Evolutionary conservation across 53 echinoderm and acorn worm genomes (phyloP).

Genomic region (Apostichopus leukothele): DNA sequence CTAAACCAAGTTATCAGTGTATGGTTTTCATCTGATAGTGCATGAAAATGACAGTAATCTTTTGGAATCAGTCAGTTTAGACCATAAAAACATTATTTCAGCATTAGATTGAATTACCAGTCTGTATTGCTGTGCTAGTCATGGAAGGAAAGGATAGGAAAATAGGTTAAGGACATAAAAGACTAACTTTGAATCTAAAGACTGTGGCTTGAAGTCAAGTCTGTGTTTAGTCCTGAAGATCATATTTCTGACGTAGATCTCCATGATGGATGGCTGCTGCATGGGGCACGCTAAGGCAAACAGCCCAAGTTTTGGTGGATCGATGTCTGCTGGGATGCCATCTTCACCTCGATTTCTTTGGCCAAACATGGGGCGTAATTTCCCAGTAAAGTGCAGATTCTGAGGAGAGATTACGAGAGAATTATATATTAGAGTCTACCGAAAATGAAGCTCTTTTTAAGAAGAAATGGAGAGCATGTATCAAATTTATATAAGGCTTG

Average conservation of each 20-base stretch:
- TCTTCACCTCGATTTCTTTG: constrained; percentile 82
- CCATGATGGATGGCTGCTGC: constrained; percentile 91
- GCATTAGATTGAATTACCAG: no score
- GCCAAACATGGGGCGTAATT: constrained; percentile 72
- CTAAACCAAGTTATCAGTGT: no score
- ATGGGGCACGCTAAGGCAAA: constrained; percentile 86
- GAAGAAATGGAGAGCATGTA: not conserved
- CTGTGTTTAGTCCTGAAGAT: constrained; percentile 96
- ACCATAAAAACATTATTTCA: no score
- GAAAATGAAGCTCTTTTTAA: not conserved
- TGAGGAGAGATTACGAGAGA: constrained; percentile 22
- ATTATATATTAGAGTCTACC: not conserved
- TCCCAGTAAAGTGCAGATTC: constrained; percentile 85
- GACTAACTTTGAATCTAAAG: constrained; percentile 78
- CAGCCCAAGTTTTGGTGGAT: constrained; percentile 79
- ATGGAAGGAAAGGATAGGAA: no score
- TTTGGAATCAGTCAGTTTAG: no score
- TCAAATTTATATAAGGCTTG: not conserved
- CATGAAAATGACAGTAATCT: no score
- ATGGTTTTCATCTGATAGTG: no score
- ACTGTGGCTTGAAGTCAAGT: constrained; percentile 80
- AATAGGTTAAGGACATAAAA: no score
- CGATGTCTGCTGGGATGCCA: constrained; percentile 74
- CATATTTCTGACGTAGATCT: constrained; percentile 89
- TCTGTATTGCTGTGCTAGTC: no score